Evolutionary conservation across 1,140 invertebrate genomes (phyloP), one percentile per base, ranked within the genome.

Genomic region (Camponotus floridanus): DNA sequence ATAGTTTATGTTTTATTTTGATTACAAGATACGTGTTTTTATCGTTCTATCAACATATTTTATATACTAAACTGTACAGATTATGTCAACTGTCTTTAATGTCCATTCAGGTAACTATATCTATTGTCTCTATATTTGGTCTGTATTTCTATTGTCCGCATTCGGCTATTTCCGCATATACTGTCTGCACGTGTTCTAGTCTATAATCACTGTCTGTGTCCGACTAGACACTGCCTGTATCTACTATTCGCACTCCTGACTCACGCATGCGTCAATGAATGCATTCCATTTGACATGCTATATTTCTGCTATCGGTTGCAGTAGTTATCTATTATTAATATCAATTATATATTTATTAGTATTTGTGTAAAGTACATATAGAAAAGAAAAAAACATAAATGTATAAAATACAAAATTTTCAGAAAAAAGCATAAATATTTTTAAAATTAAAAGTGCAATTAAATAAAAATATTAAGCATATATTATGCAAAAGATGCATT

Each of bases 171-270:
- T 80, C 33, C 65, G 0, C 61, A 21, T 51, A 33, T 7, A 2
- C 48, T 67, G 78, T 57, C 64, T 42, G 48, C 48, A 39, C 74
- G 15, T 36, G 31, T n/a, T 26, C 26, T 26, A 79, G 33, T 31
- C 33, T 70, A 48, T 18, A 51, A 79, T 31, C 62, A 79, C 76
- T 39, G 61, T 26, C n/a, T 57, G 33, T 68, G 64, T 55, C 64
- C 51, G 48, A 80, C 45, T 39, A 74, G 59, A 59, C 59, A 8
- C 26, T 80, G 64, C 70, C 36, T 67, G 21, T 70, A 59, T 80
- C 21, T 70, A 42, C 78, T 70, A 31, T 80, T 80, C 45, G 48
- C 62, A 67, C 36, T 67, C 26, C 64, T 42, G 64, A 80, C 26
- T 33, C 21, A 39, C 33, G 15, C 18, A 51, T 26, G 31, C 62